These are phyloP conservation scores for Epirrita christyi DNA, from an alignment of 2,888 invertebrate genomes.

Conservation along the genomic window DNA sequence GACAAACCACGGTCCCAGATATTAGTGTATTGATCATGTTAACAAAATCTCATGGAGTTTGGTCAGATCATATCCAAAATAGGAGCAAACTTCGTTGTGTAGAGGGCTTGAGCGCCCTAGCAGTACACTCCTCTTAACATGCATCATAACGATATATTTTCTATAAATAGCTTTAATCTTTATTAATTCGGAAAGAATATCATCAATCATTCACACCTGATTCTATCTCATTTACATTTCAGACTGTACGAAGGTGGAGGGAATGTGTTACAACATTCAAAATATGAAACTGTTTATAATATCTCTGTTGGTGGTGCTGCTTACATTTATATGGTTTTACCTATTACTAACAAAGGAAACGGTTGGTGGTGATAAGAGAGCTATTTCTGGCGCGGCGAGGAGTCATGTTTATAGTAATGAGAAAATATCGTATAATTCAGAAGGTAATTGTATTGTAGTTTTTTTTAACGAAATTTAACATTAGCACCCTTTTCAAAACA, in stretches of 20 bases:
- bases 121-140: too few species aligned
- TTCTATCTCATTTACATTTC: conserved; percentile 55
- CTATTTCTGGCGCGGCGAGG: conserved; percentile 17
- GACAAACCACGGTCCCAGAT: too few species aligned
- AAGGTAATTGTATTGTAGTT: conserved; percentile 23
- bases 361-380: conserved; percentile 38
- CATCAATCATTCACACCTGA: not conserved
- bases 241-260: conserved; percentile 68
- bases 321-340: conserved; percentile 50
- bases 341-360: conserved; percentile 62
- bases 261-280: conserved; percentile 49
- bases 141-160: too few species aligned
- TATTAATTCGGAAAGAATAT: not conserved
- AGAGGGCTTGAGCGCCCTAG: too few species aligned
- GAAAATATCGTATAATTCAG: conserved; percentile 13
- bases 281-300: conserved; percentile 55
- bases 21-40: too few species aligned
- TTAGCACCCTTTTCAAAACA: too few species aligned
- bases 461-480: not conserved
- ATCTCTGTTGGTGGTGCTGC: conserved; percentile 52
- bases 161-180: not conserved
- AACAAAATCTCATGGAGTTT: too few species aligned
- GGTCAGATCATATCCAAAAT: too few species aligned
- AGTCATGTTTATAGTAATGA: conserved; percentile 10
- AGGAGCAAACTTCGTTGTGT: too few species aligned